phyloP scores from a whole-genome alignment of 2,888 invertebrate species.

The Sphecodes monilicornis region DNA sequence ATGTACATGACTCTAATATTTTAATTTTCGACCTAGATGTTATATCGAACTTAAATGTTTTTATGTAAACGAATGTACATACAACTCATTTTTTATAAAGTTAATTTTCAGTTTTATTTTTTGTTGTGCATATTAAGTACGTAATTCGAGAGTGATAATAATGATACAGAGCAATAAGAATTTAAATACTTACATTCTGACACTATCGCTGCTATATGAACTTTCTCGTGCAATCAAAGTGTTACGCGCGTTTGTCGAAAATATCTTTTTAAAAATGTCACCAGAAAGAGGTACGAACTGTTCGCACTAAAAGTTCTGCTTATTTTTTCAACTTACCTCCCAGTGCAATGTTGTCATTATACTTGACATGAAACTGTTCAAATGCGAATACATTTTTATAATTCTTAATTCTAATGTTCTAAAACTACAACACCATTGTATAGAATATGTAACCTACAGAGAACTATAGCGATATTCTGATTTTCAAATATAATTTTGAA shows the following conservation, averaged over 20 bases:
- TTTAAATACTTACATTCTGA: constrained; percentile 41
- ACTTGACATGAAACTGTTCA: constrained; percentile 32
- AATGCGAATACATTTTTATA: constrained; percentile 55
- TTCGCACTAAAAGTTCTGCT: constrained; percentile 26
- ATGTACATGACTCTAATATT: constrained; percentile 57
- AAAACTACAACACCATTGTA: constrained; percentile 64
- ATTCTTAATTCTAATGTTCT: constrained; percentile 55
- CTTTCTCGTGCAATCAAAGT: constrained; percentile 23
- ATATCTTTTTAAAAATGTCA: constrained; percentile 28
- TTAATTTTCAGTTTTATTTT: constrained; percentile 44
- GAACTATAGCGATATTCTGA: constrained; percentile 71
- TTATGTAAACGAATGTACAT: constrained; percentile 63
- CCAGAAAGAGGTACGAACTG: constrained; percentile 1
- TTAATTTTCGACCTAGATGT: constrained; percentile 57
- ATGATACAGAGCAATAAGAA: constrained; percentile 58
- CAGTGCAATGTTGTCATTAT: constrained; percentile 52
- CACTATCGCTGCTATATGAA: constrained; percentile 20
- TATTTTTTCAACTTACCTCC: constrained; percentile 47
- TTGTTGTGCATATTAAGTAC: constrained; percentile 22
- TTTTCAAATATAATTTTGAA: constrained; percentile 77
- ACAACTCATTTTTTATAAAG: constrained; percentile 42
- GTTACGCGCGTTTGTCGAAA: constrained; percentile 21
- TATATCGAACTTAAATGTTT: constrained; percentile 45
- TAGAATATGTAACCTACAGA: constrained; percentile 69
- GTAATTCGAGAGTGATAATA: constrained; percentile 45